phyloP scores from a whole-genome alignment of 2,888 invertebrate species.

The Xestia sexstrigata region DNA sequence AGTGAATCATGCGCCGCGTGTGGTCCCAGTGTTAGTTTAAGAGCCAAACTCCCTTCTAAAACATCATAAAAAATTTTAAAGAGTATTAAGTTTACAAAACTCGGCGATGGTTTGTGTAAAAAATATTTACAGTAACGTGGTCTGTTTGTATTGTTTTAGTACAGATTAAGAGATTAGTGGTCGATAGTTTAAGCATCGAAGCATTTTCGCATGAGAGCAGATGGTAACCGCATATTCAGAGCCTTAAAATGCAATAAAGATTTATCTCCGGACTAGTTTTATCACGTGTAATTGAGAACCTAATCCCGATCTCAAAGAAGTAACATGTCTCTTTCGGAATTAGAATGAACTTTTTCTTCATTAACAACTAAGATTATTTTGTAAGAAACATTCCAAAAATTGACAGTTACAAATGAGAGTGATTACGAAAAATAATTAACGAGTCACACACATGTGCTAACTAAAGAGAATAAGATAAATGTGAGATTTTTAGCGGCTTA shows the following conservation, averaged over 20 bases:
- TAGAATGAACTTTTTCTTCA: background rate
- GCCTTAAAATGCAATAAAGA: constrained; percentile 49
- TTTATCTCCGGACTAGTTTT: constrained; percentile 16
- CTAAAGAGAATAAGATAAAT: constrained; percentile 45
- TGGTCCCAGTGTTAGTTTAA: constrained; percentile 78
- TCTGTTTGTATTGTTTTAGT: constrained; percentile 59
- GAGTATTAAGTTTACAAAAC: constrained; percentile 68
- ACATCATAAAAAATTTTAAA: constrained; percentile 70
- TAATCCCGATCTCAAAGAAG: constrained; percentile 16
- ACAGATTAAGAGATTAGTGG: constrained; percentile 49
- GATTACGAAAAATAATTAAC: constrained; percentile 60
- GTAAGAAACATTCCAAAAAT: background rate
- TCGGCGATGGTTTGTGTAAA: constrained; percentile 61
- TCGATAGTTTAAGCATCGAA: constrained; percentile 38
- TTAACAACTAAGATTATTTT: background rate
- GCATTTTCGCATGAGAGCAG: constrained; percentile 50
- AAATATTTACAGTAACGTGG: constrained; percentile 63
- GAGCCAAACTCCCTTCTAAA: constrained; percentile 68
- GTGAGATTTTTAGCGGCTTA: constrained; percentile 39
- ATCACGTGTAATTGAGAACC: constrained; percentile 13
- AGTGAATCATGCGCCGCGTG: constrained; percentile 76
- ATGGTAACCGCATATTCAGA: constrained; percentile 49
- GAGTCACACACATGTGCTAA: constrained; percentile 65
- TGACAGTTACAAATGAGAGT: constrained; percentile 35
- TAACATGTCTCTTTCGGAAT: background rate